phyloP scores from a whole-genome alignment of 1,140 invertebrate species.

The Leptinotarsa texana region DNA sequence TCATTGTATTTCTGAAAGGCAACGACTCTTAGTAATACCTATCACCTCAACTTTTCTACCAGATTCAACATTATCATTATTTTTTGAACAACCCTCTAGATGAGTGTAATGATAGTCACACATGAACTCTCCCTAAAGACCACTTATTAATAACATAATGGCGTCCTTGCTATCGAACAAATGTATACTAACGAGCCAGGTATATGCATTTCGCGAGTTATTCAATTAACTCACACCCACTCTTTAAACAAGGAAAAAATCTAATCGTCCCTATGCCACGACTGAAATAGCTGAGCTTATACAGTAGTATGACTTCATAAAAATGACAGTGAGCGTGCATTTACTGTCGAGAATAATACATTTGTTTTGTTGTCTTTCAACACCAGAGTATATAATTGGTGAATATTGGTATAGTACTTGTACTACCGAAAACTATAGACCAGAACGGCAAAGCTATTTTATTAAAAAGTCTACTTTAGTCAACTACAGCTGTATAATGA shows the following conservation, averaged over 20 bases:
- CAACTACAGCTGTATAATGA: too few species aligned
- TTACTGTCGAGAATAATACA: neutral
- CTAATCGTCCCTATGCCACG: neutral
- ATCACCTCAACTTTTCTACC: too few species aligned
- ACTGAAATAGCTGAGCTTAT: neutral
- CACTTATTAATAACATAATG: neutral
- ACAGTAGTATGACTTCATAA: neutral
- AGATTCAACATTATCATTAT: too few species aligned
- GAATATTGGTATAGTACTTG: too few species aligned
- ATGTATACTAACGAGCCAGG: slow-evolving; percentile 2
- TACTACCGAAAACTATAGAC: too few species aligned
- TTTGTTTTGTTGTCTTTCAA: slow-evolving; percentile 1
- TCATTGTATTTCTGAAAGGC: too few species aligned
- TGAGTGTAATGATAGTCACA: too few species aligned
- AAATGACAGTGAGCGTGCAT: neutral
- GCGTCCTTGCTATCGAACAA: neutral
- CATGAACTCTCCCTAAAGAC: neutral
- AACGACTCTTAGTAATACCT: too few species aligned
- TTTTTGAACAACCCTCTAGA: too few species aligned
- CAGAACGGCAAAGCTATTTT: too few species aligned
- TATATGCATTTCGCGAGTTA: neutral
- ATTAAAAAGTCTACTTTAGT: too few species aligned
- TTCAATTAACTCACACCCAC: slow-evolving; percentile 1
- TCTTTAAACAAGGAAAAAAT: neutral
- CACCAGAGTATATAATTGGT: neutral